A percentile compares a stretch with the other conserved stretches of the same genome.
Evolutionary conservation across 1,140 invertebrate genomes (phyloP).

Genomic region (Cyphomyrmex costatus): DNA sequence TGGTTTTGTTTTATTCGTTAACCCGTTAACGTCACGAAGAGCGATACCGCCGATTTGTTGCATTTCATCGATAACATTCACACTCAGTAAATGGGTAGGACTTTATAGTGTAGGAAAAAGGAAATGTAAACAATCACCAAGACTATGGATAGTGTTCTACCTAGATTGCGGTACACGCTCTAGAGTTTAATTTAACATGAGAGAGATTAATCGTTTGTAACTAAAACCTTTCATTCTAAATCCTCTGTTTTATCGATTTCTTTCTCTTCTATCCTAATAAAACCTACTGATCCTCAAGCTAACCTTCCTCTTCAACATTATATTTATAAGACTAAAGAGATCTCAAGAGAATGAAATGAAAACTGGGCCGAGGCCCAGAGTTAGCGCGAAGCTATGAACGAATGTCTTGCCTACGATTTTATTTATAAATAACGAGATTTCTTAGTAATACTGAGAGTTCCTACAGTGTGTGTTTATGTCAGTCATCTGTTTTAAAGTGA

Average conservation of each 20-base stretch:
- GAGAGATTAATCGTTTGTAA: constrained; percentile 54
- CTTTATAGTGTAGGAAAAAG: constrained; percentile 30
- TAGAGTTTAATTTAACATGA: constrained; percentile 57
- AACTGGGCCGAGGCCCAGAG: constrained; percentile 14
- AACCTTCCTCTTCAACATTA: not conserved
- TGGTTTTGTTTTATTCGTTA: constrained; percentile 44
- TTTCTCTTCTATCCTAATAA: constrained; percentile 25
- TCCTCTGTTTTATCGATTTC: constrained; percentile 22
- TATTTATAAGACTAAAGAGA: constrained; percentile 45
- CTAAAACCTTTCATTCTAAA: constrained; percentile 36
- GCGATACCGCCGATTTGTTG: constrained; percentile 59
- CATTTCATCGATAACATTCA: constrained; percentile 69
- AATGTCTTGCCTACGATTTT: constrained; percentile 46
- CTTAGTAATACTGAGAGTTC: constrained; percentile 62
- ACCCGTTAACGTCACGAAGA: constrained; percentile 67
- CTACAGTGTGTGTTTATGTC: constrained; percentile 69
- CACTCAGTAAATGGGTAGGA: constrained; percentile 38
- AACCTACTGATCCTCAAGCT: not conserved
- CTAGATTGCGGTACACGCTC: constrained; percentile 67
- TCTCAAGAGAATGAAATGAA: constrained; percentile 45
- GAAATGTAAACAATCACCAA: constrained; percentile 39
- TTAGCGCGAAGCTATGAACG: constrained; percentile 36
- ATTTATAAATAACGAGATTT: constrained; percentile 54
- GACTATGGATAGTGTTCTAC: constrained; percentile 55
- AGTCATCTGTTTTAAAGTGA: constrained; percentile 11